These are phyloP conservation scores for Heliconius aoede DNA, from an alignment of 2,888 invertebrate genomes.

Conservation along the genomic window DNA sequence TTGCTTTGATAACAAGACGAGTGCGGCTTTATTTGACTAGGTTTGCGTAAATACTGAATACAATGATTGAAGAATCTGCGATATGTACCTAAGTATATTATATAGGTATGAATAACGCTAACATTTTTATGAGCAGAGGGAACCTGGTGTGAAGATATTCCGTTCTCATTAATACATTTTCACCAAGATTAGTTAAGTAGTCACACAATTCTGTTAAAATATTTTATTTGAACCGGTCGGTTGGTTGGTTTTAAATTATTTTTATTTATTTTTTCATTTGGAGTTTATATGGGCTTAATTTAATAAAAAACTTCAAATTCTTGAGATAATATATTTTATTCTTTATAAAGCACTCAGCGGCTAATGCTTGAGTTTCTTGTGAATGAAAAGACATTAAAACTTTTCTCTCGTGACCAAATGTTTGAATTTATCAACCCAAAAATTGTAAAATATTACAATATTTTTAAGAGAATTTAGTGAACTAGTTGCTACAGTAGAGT, in stretches of 20 bases:
- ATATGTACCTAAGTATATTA: too few relatives aligned
- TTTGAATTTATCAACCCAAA: constrained; percentile 18
- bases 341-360: constrained; percentile 33
- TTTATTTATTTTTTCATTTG: background rate
- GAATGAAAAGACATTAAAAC: constrained; percentile 35
- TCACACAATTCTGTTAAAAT: background rate
- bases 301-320: constrained; percentile 9
- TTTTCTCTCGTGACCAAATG: constrained; percentile 24
- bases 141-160: too few relatives aligned
- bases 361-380: constrained; percentile 39
- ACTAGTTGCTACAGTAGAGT: background rate
- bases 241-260: background rate
- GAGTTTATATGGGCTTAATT: background rate
- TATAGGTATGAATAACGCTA: too few relatives aligned
- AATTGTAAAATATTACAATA: background rate
- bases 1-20: too few relatives aligned
- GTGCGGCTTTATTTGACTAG: background rate
- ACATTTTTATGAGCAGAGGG: too few relatives aligned
- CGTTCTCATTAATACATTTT: background rate
- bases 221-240: too few relatives aligned
- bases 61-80: background rate
- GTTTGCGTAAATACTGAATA: background rate
- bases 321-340: constrained; percentile 32
- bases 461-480: background rate
- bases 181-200: background rate